A percentile compares a stretch with the other conserved stretches of the same genome.
Conservation (phyloP, 2,797 vertebrate genomes). For the Enteromius argenteus region DNA sequence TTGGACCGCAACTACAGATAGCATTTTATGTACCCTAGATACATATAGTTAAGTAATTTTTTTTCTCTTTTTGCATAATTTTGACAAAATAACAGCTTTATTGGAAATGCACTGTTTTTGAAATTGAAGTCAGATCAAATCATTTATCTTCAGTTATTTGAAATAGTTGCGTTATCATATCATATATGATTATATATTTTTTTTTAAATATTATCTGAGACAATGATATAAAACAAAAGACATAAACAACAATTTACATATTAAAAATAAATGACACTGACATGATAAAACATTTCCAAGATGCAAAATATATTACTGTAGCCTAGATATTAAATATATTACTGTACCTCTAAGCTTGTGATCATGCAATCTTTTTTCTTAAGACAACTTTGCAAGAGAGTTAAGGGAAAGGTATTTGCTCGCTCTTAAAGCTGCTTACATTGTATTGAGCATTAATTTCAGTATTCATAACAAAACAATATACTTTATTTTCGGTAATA, state of each 20-base stretch:
- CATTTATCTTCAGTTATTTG: background rate
- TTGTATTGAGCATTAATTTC: slow-evolving; percentile 86
- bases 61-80: background rate
- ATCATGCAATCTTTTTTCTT: slow-evolving; percentile 51
- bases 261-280: background rate
- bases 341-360: slow-evolving; percentile 22
- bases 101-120: background rate
- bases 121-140: background rate
- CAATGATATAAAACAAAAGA: background rate
- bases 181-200: too few species aligned
- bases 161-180: background rate
- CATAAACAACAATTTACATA: background rate
- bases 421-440: slow-evolving; percentile 87
- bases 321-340: slow-evolving; percentile 12
- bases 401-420: slow-evolving; percentile 77
- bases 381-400: slow-evolving; percentile 37
- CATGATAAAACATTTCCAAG: background rate
- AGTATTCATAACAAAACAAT: slow-evolving; percentile 82
- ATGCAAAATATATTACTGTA: slow-evolving; percentile 8
- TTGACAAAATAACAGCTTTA: background rate
- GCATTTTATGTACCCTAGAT: background rate
- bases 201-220: background rate
- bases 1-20: background rate
- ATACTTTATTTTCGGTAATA: slow-evolving; percentile 75
- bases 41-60: background rate